Evolutionary conservation across 1,140 invertebrate species (phyloP).

Genomic region (Contarinia nasturtii): DNA sequence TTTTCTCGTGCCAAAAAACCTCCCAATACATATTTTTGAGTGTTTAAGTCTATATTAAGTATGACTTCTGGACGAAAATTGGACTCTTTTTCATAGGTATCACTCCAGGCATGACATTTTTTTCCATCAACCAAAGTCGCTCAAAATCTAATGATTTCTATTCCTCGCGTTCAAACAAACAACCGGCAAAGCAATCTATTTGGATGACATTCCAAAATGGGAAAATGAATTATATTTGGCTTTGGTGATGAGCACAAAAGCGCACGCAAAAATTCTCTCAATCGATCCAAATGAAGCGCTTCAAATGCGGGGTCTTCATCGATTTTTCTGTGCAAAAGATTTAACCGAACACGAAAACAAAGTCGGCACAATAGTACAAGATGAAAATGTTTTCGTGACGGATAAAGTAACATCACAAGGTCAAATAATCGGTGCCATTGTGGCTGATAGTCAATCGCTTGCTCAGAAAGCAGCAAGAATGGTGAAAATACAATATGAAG

Average conservation of each 20-base stretch:
- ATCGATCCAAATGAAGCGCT: slow-evolving; percentile 57
- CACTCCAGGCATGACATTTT: no score
- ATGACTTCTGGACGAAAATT: no score
- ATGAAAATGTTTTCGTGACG: slow-evolving; percentile 57
- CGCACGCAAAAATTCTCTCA: slow-evolving; percentile 58
- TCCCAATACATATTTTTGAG: no score
- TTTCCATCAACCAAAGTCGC: no score
- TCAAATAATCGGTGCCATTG: slow-evolving; percentile 57
- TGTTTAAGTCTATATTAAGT: no score
- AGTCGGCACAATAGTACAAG: slow-evolving; percentile 48
- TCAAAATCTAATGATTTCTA: no score
- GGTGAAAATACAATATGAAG: slow-evolving; percentile 58
- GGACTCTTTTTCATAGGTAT: no score
- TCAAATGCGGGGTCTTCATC: slow-evolving; percentile 46
- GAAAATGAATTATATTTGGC: slow-evolving; percentile 56
- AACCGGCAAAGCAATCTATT: slow-evolving; percentile 80
- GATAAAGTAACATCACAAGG: slow-evolving; percentile 51
- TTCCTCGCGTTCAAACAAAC: slow-evolving; percentile 80
- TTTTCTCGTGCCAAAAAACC: no score
- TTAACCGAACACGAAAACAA: slow-evolving; percentile 37
- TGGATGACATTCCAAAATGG: slow-evolving; percentile 66
- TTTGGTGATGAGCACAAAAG: slow-evolving; percentile 55
- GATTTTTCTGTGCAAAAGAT: slow-evolving; percentile 53
- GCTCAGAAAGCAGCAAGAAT: slow-evolving; percentile 55
- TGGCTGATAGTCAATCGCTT: slow-evolving; percentile 47